Conservation (phyloP, 2,888 invertebrate species). For the Lapara coniferarum region DNA sequence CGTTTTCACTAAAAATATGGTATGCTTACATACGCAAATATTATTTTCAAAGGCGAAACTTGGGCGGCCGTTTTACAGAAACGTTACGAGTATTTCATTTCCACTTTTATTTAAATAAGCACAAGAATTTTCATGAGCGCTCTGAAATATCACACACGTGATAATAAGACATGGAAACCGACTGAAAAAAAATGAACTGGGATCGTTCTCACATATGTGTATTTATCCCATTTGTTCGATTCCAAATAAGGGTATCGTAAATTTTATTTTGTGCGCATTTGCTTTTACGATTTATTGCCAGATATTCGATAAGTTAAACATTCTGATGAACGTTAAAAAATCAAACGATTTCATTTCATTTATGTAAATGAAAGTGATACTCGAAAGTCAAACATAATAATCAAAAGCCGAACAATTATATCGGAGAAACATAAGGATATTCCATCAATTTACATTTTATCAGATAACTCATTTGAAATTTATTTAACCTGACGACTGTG, state of each 20-base stretch:
- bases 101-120: conserved; percentile 42
- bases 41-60: conserved; percentile 48
- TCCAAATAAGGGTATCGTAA: conserved; percentile 43
- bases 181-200: conserved; percentile 32
- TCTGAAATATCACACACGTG: conserved; percentile 40
- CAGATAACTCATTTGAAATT: conserved; percentile 41
- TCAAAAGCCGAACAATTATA: not conserved
- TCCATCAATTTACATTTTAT: conserved; percentile 44
- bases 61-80: conserved; percentile 37
- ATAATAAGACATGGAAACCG: conserved; percentile 39
- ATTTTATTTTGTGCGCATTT: conserved; percentile 43
- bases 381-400: not conserved
- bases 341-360: conserved; percentile 4
- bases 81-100: conserved; percentile 40
- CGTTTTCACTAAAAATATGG: conserved; percentile 56
- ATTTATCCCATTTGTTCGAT: not conserved
- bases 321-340: not conserved
- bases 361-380: not conserved
- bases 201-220: conserved; percentile 12
- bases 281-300: conserved; percentile 46
- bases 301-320: conserved; percentile 4
- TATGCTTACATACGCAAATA: conserved; percentile 50
- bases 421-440: conserved; percentile 33
- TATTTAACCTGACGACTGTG: conserved; percentile 44
- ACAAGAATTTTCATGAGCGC: conserved; percentile 43